Base-by-base conservation (phyloP, 2,888 invertebrate genomes). In the Syritta pipiens region DNA sequence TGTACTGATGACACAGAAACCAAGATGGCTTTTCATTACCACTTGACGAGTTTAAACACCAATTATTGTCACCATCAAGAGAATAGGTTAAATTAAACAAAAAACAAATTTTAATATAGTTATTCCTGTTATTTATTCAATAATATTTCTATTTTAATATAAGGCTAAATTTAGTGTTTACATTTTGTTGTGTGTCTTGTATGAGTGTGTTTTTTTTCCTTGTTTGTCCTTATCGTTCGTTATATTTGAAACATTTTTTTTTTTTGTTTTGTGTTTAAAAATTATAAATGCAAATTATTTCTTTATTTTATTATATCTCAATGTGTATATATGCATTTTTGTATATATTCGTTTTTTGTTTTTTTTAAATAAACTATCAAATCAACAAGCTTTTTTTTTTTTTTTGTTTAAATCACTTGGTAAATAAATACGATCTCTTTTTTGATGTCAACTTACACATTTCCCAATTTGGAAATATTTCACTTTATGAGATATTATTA, bases 81-180 rank as follows among this genome's bases (percentile, higher is more conserved):
- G n/a, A n/a, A n/a, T n/a, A n/a, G n/a, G n/a, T 5, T 17, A 22
- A 9, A 5, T 10, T 2, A 48, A 19, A 10, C 3, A 17, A 35
- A 30, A 19, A 10, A 30, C 30, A 14, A 6, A 26, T n/a, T 19
- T 26, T n/a, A n/a, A 32, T 24, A 48, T 63, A 51, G 17, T 9
- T 77, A 32, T 30, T 60, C 67, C 17, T 60, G 53, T 77, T 72
- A 53, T 72, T 77, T 65, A 77, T 65, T 77, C 53, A 65, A 60
- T 72, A 72, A 65, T 65, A 55, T 71, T 53, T 71, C 48, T 72
- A 14, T 22, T 37, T 72, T 77, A n/a, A 72, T 77, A 77, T 77
- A 77, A 77, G 77, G 77, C 77, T 77, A 72, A 77, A 60, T 77
- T 65, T 65, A 77, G 59, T 77, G 65, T 65, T 77, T 65, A 71